Conservation (phyloP, 2,888 invertebrate genomes). For the Rhyacophila evoluta region DNA sequence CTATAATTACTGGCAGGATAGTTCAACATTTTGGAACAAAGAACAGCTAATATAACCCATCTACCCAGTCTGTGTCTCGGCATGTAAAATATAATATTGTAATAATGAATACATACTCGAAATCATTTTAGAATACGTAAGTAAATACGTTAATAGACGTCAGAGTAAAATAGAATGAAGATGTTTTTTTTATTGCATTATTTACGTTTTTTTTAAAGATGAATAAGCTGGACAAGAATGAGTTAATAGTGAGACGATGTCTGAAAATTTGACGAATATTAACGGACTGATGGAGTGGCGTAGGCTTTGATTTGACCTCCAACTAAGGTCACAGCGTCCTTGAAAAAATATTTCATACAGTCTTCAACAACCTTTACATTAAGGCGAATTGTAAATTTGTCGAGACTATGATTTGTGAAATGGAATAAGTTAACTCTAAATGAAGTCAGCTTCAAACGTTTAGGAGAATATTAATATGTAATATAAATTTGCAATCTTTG, state of each 20-base stretch:
- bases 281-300: background rate
- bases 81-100: too few species aligned
- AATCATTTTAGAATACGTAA: too few species aligned
- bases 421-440: background rate
- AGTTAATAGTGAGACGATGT: background rate
- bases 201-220: too few species aligned
- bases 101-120: too few species aligned
- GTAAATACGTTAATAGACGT: too few species aligned
- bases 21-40: too few species aligned
- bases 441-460: background rate
- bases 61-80: too few species aligned
- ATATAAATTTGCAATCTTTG: too few species aligned
- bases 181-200: too few species aligned
- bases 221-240: background rate
- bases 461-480: background rate
- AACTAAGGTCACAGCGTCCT: background rate
- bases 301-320: background rate
- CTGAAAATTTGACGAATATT: conserved; percentile 19
- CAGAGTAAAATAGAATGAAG: too few species aligned
- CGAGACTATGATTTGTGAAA: background rate
- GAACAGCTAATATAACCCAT: too few species aligned
- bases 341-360: background rate
- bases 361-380: background rate
- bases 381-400: background rate
- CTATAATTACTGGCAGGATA: too few species aligned